phyloP scores from a whole-genome alignment of 2,113 vertebrate species.

The Protomyctophum bolini region DNA sequence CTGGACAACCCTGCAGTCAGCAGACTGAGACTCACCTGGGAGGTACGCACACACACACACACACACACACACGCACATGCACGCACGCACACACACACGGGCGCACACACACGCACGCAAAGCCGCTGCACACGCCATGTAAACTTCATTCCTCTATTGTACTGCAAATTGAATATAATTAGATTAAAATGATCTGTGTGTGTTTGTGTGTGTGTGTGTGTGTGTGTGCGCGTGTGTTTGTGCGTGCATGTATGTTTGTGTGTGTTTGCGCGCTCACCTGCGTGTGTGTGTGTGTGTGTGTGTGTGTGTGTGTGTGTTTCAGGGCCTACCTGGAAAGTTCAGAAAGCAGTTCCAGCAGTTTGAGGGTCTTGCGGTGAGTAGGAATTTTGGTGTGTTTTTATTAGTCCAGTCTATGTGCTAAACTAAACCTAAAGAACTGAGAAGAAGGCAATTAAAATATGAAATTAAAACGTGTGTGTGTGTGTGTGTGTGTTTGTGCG shows the following conservation, averaged over 20 bases:
- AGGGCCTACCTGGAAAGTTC: slow-evolving; percentile 97
- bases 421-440: no score
- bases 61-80: not conserved
- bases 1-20: slow-evolving; percentile 92
- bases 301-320: slow-evolving; percentile 36
- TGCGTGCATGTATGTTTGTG: not conserved
- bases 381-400: no score
- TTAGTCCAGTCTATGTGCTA: no score
- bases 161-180: no score
- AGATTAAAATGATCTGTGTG: no score
- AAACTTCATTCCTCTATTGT: no score
- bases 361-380: slow-evolving; percentile 89
- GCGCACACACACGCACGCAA: not conserved
- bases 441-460: no score
- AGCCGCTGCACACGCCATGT: not conserved
- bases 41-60: slow-evolving; percentile 74
- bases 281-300: slow-evolving; percentile 19
- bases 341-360: slow-evolving; percentile 96
- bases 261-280: not conserved
- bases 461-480: not conserved
- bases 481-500: not conserved
- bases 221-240: no score
- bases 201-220: no score
- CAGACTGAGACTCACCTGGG: slow-evolving; percentile 94
- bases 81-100: slow-evolving; percentile 2